These are phyloP conservation scores for Hemibagrus guttatus DNA, from an alignment of 2,797 vertebrate genomes.

Conservation along the genomic window DNA sequence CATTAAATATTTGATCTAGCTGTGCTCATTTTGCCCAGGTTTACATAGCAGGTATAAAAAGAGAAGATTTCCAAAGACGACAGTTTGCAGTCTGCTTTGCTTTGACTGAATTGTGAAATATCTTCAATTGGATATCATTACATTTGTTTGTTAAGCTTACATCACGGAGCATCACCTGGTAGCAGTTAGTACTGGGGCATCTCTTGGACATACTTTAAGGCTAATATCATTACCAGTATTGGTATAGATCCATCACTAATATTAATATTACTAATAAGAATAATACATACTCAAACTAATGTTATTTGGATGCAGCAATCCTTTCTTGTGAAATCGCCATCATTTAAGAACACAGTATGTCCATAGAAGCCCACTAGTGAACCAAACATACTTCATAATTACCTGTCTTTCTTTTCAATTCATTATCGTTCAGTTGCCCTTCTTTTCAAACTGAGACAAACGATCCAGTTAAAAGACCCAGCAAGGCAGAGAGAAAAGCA, in stretches of 20 bases:
- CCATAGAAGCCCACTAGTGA: background rate
- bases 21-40: background rate
- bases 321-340: background rate
- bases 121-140: background rate
- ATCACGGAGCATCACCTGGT: background rate
- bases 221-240: background rate
- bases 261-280: background rate
- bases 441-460: slow-evolving; percentile 14
- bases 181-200: background rate
- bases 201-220: background rate
- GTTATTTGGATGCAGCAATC: background rate
- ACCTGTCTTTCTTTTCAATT: background rate
- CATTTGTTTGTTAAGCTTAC: background rate
- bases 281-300: background rate
- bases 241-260: background rate
- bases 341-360: background rate
- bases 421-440: background rate
- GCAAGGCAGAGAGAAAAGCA: slow-evolving; percentile 29
- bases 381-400: background rate
- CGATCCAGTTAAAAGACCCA: slow-evolving; percentile 16
- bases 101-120: background rate
- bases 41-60: background rate
- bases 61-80: background rate
- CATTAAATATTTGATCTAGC: background rate
- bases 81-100: background rate